Evolutionary conservation across 2,113 vertebrate genomes (phyloP).

Genomic region (Todiramphus chloris): DNA sequence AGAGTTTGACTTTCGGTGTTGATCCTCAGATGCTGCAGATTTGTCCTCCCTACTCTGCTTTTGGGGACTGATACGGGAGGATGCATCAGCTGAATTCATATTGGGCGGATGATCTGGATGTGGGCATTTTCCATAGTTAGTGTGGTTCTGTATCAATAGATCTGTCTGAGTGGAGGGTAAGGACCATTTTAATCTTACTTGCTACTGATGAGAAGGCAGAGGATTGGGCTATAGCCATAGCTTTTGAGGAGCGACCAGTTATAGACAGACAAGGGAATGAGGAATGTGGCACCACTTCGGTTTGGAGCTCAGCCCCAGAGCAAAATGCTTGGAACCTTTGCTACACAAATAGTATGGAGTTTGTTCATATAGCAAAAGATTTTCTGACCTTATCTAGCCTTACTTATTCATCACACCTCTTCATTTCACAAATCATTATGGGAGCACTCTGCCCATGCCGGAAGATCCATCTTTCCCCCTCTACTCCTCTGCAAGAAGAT

Average conservation of each 20-base stretch:
- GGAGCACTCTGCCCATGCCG: rapidly evolving
- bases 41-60: neutral
- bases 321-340: neutral
- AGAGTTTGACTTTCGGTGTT: neutral
- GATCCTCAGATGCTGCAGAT: rapidly evolving
- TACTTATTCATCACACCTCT: neutral
- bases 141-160: neutral
- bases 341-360: neutral
- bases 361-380: neutral
- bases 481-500: neutral
- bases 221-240: rapidly evolving
- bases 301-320: neutral
- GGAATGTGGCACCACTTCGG: neutral
- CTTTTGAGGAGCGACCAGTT: neutral
- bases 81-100: rapidly evolving
- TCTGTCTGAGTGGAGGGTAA: neutral
- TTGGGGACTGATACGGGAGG: neutral
- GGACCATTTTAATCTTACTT: neutral
- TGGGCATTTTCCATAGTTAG: neutral
- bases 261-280: neutral
- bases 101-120: neutral
- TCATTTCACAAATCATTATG: neutral
- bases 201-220: neutral
- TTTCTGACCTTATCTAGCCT: neutral
- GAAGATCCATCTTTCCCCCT: neutral